Conservation (phyloP, 2,113 vertebrate species). For the Pelobates fuscus region DNA sequence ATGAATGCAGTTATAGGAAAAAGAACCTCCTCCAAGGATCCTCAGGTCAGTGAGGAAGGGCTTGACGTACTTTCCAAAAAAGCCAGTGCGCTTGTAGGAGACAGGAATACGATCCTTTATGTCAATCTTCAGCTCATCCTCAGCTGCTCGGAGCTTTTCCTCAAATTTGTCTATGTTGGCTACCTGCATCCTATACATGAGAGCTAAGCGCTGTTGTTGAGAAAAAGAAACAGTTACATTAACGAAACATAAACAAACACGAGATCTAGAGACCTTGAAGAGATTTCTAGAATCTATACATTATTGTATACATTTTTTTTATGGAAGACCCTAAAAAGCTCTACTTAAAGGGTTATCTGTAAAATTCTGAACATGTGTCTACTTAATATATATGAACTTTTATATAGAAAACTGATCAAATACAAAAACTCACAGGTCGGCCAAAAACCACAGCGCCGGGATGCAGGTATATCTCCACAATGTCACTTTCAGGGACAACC, state of each 20-base stretch:
- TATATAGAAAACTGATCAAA: not conserved
- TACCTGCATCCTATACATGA: conserved; percentile 90
- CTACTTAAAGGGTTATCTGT: no score
- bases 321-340: no score
- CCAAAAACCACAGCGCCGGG: conserved; percentile 89
- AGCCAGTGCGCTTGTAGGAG: conserved; percentile 90
- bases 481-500: conserved; percentile 88
- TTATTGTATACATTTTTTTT: no score
- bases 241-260: no score
- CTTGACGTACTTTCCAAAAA: conserved; percentile 88
- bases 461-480: conserved; percentile 89
- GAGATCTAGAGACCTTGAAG: not conserved
- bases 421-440: conserved; percentile 75
- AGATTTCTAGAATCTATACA: not conserved
- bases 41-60: not conserved
- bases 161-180: conserved; percentile 97
- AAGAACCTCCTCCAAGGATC: no score
- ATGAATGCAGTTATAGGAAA: no score
- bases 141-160: conserved; percentile 90
- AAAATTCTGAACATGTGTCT: no score
- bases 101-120: conserved; percentile 87
- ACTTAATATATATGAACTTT: not conserved
- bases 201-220: conserved; percentile 73
- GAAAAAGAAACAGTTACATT: not conserved
- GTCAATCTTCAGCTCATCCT: conserved; percentile 89